Percentiles rank a stretch among this genome's conserved stretches.
Evolutionary conservation across 2,888 invertebrate genomes (phyloP).

Genomic region (Alloplasta piceator): DNA sequence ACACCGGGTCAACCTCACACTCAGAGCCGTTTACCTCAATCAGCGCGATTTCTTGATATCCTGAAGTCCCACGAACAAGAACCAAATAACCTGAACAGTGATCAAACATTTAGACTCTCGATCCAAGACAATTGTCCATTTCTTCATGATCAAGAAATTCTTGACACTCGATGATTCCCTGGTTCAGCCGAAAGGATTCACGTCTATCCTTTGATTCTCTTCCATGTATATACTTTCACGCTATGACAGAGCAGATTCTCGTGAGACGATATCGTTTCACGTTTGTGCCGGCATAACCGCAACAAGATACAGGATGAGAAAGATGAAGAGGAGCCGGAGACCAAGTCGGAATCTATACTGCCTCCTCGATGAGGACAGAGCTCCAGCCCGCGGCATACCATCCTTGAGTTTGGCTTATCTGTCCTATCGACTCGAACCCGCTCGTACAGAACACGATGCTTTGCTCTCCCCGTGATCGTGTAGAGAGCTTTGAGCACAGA

Average conservation of each 20-base stretch:
- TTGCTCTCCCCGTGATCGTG: conserved; percentile 53
- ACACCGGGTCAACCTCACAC: conserved; percentile 27
- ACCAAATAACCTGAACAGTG: conserved; percentile 2
- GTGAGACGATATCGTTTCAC: conserved; percentile 70
- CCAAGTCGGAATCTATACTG: conserved; percentile 49
- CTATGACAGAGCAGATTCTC: conserved; percentile 77
- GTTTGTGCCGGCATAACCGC: conserved; percentile 57
- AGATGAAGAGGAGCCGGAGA: conserved; percentile 2
- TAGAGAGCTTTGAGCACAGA: conserved; percentile 59
- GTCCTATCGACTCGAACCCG: conserved; percentile 63
- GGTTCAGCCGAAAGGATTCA: background rate
- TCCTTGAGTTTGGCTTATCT: conserved; percentile 75
- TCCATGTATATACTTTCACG: conserved; percentile 54
- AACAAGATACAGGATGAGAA: conserved; percentile 36
- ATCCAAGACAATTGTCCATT: background rate
- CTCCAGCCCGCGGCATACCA: conserved; percentile 75
- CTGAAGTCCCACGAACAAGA: conserved; percentile 19
- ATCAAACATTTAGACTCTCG: background rate
- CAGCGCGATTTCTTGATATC: conserved; percentile 16
- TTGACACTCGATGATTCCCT: conserved; percentile 5
- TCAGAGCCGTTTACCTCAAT: conserved; percentile 1
- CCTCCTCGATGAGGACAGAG: conserved; percentile 33
- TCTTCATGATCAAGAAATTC: conserved; percentile 15
- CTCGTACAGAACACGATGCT: conserved; percentile 54
- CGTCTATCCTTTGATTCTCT: background rate